These are phyloP conservation scores for Drosophila pachea DNA, from an alignment of 1,140 invertebrate genomes.

Conservation along the genomic window DNA sequence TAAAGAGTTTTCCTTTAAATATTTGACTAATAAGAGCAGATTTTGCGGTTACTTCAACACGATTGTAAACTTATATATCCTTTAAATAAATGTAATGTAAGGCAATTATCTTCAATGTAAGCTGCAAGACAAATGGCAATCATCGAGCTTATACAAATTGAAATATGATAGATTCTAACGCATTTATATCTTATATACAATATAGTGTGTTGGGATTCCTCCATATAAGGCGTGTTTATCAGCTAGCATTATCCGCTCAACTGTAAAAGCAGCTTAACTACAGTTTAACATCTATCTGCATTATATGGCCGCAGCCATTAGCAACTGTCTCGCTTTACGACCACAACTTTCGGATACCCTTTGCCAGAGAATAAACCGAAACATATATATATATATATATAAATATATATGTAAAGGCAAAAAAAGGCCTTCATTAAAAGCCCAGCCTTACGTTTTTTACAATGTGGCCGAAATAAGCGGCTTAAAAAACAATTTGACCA, in stretches of 20 bases:
- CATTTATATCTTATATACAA: too few relatives aligned
- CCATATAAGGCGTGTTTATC: not conserved
- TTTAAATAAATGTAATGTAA: too few relatives aligned
- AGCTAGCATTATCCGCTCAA: not conserved
- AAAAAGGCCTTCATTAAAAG: constrained; percentile 12
- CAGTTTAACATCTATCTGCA: not conserved
- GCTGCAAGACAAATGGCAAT: too few relatives aligned
- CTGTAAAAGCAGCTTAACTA: not conserved
- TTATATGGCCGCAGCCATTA: not conserved
- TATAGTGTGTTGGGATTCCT: too few relatives aligned
- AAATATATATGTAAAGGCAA: not conserved
- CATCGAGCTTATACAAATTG: too few relatives aligned
- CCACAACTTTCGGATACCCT: not conserved
- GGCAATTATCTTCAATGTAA: too few relatives aligned
- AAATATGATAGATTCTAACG: too few relatives aligned
- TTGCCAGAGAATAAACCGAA: not conserved
- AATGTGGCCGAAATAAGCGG: constrained; percentile 54
- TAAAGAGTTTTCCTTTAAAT: constrained; percentile 37
- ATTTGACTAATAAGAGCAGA: constrained; percentile 57
- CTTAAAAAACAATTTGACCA: constrained; percentile 63
- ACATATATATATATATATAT: not conserved
- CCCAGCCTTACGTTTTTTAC: not conserved
- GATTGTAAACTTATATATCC: too few relatives aligned
- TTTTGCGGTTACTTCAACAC: too few relatives aligned
- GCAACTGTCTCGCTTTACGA: not conserved